A percentile compares a stretch with the other conserved stretches of the same genome.
These are phyloP conservation scores for Drosophila bifasciata DNA, from an alignment of 1,140 invertebrate species.

Conservation along the genomic window DNA sequence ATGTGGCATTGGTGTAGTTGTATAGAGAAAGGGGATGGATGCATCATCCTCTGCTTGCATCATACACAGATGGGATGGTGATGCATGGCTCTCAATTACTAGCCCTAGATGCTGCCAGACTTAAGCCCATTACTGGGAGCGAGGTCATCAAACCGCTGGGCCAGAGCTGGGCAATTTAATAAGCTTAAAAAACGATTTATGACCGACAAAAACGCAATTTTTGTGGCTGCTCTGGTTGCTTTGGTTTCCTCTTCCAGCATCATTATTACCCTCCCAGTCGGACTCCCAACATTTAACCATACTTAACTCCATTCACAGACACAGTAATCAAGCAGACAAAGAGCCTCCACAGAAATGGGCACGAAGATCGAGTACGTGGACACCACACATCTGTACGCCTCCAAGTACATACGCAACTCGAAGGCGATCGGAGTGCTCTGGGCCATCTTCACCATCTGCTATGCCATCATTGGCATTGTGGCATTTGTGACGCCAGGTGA, in stretches of 20 bases:
- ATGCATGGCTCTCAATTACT: slow-evolving; percentile 16
- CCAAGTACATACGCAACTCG: slow-evolving; percentile 97
- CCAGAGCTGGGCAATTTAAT: slow-evolving; percentile 62
- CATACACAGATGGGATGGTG: slow-evolving; percentile 16
- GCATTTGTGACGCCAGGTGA: slow-evolving; percentile 94
- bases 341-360: slow-evolving; percentile 87
- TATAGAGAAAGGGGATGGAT: slow-evolving; percentile 23
- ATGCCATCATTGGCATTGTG: slow-evolving; percentile 97
- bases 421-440: slow-evolving; percentile 98
- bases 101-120: slow-evolving; percentile 42
- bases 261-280: slow-evolving; percentile 32
- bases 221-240: slow-evolving; percentile 25
- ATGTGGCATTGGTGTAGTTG: slow-evolving; percentile 17
- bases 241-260: slow-evolving; percentile 40
- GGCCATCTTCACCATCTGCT: slow-evolving; percentile 98
- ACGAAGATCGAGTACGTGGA: slow-evolving; percentile 96
- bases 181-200: slow-evolving; percentile 65
- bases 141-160: slow-evolving; percentile 76
- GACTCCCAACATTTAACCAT: slow-evolving; percentile 52
- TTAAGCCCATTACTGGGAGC: slow-evolving; percentile 30
- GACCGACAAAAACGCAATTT: slow-evolving; percentile 56
- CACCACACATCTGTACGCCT: slow-evolving; percentile 94
- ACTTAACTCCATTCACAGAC: slow-evolving; percentile 52
- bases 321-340: slow-evolving; percentile 20
- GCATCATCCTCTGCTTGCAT: slow-evolving; percentile 15